Evolutionary conservation across 2,113 vertebrate species (phyloP).

Genomic region (Lucifuga dentata): DNA sequence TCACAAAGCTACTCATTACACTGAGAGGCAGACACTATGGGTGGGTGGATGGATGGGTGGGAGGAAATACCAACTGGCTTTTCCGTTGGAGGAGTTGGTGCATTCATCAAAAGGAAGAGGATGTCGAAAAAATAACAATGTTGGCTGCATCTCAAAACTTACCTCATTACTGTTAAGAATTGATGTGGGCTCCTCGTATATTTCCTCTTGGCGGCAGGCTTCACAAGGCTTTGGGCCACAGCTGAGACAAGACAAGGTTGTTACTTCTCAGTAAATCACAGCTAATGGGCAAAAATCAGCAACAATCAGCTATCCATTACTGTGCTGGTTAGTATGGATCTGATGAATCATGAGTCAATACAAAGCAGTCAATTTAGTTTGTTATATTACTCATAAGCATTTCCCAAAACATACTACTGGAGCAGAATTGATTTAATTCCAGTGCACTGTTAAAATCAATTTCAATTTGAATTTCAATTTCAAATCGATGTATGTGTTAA

Average conservation of each 20-base stretch:
- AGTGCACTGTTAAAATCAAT: too few relatives aligned
- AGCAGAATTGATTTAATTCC: too few relatives aligned
- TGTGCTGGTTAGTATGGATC: conserved; percentile 8
- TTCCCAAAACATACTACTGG: too few relatives aligned
- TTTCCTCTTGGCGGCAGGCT: conserved; percentile 90
- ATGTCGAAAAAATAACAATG: not conserved
- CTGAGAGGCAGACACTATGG: conserved; percentile 15
- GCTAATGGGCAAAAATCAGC: not conserved
- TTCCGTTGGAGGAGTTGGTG: too few relatives aligned
- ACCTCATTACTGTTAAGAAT: conserved; percentile 85
- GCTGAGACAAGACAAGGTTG: conserved; percentile 73
- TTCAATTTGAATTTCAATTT: too few relatives aligned
- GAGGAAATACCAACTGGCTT: too few relatives aligned
- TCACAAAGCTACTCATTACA: not conserved
- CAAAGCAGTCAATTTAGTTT: conserved; percentile 4
- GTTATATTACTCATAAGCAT: too few relatives aligned
- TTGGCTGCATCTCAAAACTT: conserved; percentile 12
- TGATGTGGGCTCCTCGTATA: conserved; percentile 91
- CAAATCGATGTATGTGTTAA: too few relatives aligned
- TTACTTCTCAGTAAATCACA: conserved; percentile 19
- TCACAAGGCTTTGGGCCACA: conserved; percentile 91
- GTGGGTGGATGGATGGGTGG: not conserved
- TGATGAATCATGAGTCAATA: conserved; percentile 14
- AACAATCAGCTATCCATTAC: conserved; percentile 28
- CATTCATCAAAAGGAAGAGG: not conserved